Percentiles rank a stretch among this genome's conserved stretches.
phyloP scores from a whole-genome alignment of 37 sponge, comb jelly and placozoan species.

The Hormiphora californensis region DNA sequence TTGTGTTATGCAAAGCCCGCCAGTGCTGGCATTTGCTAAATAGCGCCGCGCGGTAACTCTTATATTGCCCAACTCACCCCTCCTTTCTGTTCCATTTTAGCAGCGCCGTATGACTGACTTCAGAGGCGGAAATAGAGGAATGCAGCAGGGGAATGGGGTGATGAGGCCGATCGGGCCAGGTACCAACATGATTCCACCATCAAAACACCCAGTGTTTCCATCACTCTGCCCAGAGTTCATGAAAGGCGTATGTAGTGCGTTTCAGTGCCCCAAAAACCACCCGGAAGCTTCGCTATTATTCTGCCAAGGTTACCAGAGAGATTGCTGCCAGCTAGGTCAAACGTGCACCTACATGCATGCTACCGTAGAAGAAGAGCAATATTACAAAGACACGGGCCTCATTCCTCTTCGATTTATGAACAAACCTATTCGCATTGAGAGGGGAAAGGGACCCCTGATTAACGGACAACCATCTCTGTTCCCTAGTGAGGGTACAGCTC shows the following conservation, averaged over 20 bases:
- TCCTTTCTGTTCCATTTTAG: no score
- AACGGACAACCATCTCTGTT: slow-evolving; percentile 46
- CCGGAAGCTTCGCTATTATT: slow-evolving; percentile 8
- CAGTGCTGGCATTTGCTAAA: no score
- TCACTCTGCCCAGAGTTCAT: slow-evolving; percentile 42
- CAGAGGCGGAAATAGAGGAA: slow-evolving; percentile 11
- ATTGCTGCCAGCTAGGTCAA: slow-evolving; percentile 41
- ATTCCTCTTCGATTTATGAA: slow-evolving; percentile 46
- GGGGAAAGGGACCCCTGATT: slow-evolving; percentile 14
- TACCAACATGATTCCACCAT: background rate
- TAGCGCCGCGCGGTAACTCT: no score
- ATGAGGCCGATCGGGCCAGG: background rate
- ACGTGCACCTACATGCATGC: slow-evolving; percentile 44
- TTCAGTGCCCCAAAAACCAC: slow-evolving; percentile 48
- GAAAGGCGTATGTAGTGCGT: slow-evolving; percentile 49
- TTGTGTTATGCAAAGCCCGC: no score
- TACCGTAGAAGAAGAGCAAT: slow-evolving; percentile 44
- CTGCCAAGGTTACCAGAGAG: slow-evolving; percentile 49
- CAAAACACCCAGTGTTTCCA: background rate
- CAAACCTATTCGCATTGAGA: slow-evolving; percentile 37
- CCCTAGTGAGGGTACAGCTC: background rate
- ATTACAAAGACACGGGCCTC: slow-evolving; percentile 51
- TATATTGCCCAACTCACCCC: no score
- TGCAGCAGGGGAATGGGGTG: no score
- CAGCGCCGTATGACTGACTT: slow-evolving; percentile 40